These are phyloP conservation scores for Perizoma affinitatum DNA, from an alignment of 2,888 invertebrate genomes.

Conservation along the genomic window DNA sequence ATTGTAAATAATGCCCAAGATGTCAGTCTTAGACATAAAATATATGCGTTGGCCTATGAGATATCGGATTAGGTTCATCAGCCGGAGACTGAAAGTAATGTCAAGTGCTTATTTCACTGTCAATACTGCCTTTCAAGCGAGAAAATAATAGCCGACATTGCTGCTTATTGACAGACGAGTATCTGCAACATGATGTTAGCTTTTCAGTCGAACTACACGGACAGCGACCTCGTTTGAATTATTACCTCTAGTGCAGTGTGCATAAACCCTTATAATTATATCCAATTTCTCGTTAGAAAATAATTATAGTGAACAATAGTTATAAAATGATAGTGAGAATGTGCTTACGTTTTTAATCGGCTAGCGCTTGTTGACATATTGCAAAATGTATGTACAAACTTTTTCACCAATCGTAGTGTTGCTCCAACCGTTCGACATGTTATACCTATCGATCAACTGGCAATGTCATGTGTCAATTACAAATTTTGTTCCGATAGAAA, in stretches of 20 bases:
- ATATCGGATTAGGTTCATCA: constrained; percentile 24
- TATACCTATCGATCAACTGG: constrained; percentile 9
- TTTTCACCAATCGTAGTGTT: no score
- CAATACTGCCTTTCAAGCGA: constrained; percentile 20
- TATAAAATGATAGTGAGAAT: neutral
- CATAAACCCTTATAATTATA: constrained; percentile 5
- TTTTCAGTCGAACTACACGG: neutral
- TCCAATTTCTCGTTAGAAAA: constrained; percentile 4
- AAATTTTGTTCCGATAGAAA: neutral
- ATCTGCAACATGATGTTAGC: constrained; percentile 9
- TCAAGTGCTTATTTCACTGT: constrained; percentile 31
- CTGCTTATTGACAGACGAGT: constrained; percentile 15
- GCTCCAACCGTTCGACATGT: neutral
- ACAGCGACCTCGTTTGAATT: constrained; percentile 1
- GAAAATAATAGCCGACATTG: constrained; percentile 22
- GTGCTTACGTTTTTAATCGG: no score
- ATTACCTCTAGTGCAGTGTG: constrained; percentile 4
- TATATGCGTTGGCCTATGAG: neutral
- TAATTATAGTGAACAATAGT: neutral
- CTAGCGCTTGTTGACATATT: no score
- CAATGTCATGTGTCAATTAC: constrained; percentile 21
- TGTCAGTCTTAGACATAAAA: no score
- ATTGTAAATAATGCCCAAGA: no score
- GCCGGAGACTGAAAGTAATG: constrained; percentile 21
- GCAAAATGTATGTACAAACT: no score